Evolutionary conservation across 2,888 invertebrate genomes (phyloP).

Genomic region (Blastobasis lacticolella): DNA sequence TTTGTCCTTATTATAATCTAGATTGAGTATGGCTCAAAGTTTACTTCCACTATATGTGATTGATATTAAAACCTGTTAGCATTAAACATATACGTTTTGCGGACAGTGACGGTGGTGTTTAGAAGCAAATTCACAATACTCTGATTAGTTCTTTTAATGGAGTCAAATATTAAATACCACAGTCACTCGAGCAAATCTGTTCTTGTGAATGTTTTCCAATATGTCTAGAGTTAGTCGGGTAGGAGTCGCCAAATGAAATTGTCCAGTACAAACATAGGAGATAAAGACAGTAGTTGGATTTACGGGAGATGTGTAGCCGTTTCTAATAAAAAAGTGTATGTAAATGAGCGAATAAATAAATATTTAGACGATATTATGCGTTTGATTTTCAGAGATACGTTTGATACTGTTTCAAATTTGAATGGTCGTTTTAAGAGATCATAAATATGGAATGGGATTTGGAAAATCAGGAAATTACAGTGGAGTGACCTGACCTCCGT

Average conservation of each 20-base stretch:
- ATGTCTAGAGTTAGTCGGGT: conserved; percentile 16
- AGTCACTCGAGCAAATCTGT: not conserved
- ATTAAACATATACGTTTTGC: not conserved
- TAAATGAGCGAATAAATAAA: conserved; percentile 53
- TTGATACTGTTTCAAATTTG: not conserved
- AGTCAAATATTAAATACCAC: not conserved
- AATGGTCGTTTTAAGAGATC: no score
- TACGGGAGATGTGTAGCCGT: conserved; percentile 40
- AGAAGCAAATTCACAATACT: no score
- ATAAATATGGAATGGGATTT: no score
- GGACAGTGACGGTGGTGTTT: not conserved
- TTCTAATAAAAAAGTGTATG: conserved; percentile 45
- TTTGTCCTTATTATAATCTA: conserved; percentile 12
- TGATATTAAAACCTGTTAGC: not conserved
- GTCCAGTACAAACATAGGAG: conserved; percentile 63
- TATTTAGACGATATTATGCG: conserved; percentile 51
- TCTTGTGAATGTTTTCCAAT: not conserved
- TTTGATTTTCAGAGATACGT: conserved; percentile 25
- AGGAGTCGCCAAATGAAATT: conserved; percentile 51
- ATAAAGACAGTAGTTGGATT: conserved; percentile 27
- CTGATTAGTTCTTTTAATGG: no score
- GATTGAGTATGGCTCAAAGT: conserved; percentile 6
- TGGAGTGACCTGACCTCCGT: no score
- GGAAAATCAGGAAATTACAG: no score
- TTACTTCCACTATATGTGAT: conserved; percentile 11